Base-by-base conservation (phyloP, 2,113 vertebrate species). In the Mola mola region DNA sequence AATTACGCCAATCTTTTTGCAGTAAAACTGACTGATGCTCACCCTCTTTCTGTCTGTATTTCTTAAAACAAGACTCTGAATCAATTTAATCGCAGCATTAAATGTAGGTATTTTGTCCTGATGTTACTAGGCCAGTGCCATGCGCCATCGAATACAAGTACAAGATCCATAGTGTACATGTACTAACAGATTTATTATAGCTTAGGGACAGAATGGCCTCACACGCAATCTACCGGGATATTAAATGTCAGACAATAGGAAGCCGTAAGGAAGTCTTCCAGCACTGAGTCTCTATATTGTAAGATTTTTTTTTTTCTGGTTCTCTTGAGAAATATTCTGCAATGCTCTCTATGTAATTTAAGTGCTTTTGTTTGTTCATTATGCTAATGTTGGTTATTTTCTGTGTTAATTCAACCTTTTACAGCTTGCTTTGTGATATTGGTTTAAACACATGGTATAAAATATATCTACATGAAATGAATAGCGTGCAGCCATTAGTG, bases 61-160 rank as follows among this genome's bases (percentile, higher is more conserved):
- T 52, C 42, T 62, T 78, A 40, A 61, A 62, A 56, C 22, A 57
- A 31, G 31, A 24, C 44, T 25, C 43, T 65, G 42, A 66, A 72
- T 81, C 59, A 75, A 28, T 75, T 72, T 33, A 60, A 52, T 66
- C 4, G 50, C 43, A 68, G 29, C 34, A 49, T 56, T 62, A 66
- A 76, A 59, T 41, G 40, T 41, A 21, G 34, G 34, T n/a, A 5
- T 33, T 71, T 48, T 63, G 26, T 62, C 56, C 62, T 57, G 31
- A 49, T 73, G 44, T 61, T 38, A 28, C 29, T 56, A 20, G 13
- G 62, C 31, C 43, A 28, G 28, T 60, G 25, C 3, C 17, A 13
- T 34, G 57, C 26, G 46, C 8, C 43, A 41, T 33, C 62, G 56
- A 52, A 37, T 63, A 25, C 33, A 3, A 13, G 37, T 48, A 51